phyloP scores from a whole-genome alignment of 1,140 invertebrate species.

The Calycopis cecrops region DNA sequence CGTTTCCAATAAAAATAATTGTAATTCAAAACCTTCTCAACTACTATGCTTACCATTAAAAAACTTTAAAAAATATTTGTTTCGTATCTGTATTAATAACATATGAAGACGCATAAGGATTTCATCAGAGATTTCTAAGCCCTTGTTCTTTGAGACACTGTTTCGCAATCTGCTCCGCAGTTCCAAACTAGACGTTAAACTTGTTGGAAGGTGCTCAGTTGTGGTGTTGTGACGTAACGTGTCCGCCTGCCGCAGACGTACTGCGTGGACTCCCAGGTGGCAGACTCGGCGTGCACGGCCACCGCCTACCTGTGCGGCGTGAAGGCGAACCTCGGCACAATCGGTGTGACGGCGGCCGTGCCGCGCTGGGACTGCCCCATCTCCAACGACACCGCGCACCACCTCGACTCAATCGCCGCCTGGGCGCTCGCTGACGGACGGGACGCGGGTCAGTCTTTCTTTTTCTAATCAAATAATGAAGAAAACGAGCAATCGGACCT shows the following conservation, averaged over 20 bases:
- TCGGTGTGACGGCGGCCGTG: conserved; percentile 83
- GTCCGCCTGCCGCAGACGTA: conserved; percentile 78
- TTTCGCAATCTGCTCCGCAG: too few relatives aligned
- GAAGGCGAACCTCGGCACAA: conserved; percentile 85
- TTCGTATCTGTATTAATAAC: too few relatives aligned
- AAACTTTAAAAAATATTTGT: too few relatives aligned
- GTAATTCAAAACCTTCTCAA: too few relatives aligned
- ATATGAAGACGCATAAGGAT: too few relatives aligned
- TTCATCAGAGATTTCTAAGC: too few relatives aligned
- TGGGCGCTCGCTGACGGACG: conserved; percentile 84
- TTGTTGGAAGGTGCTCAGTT: too few relatives aligned
- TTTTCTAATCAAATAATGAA: background rate
- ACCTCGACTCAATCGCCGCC: conserved; percentile 79
- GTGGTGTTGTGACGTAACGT: too few relatives aligned
- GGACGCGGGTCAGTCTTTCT: conserved; percentile 65
- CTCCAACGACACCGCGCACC: conserved; percentile 64
- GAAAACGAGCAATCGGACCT: background rate
- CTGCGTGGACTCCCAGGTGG: conserved; percentile 83
- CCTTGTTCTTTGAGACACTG: too few relatives aligned
- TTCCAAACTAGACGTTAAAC: too few relatives aligned
- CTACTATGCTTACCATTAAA: too few relatives aligned
- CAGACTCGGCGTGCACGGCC: conserved; percentile 86
- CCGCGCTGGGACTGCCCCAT: conserved; percentile 76
- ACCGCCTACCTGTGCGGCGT: conserved; percentile 90
- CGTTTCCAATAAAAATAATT: too few relatives aligned